These are phyloP conservation scores for Gobio gobio DNA, from an alignment of 2,113 vertebrate species.

Conservation along the genomic window DNA sequence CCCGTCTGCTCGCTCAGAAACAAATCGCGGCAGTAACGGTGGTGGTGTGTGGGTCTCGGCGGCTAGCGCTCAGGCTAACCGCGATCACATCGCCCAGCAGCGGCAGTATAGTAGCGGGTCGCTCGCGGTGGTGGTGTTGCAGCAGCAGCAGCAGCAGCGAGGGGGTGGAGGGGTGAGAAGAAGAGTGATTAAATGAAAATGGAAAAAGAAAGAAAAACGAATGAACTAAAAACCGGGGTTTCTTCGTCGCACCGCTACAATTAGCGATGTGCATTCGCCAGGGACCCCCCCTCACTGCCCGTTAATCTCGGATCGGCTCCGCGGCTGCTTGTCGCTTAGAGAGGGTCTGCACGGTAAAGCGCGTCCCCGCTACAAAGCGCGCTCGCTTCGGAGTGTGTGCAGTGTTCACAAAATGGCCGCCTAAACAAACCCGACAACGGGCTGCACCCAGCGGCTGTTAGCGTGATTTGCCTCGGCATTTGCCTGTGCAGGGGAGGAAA, in stretches of 20 bases:
- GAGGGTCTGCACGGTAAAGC: constrained; percentile 71
- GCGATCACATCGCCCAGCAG: constrained; percentile 62
- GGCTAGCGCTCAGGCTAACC: constrained; percentile 48
- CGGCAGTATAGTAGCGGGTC: constrained; percentile 67
- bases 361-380: constrained; percentile 40
- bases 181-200: constrained; percentile 35
- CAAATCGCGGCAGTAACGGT: background rate
- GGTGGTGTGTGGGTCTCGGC: constrained; percentile 14
- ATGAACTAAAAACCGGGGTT: constrained; percentile 52
- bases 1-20: constrained; percentile 5
- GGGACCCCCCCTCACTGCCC: constrained; percentile 61
- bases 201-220: constrained; percentile 47
- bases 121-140: constrained; percentile 48
- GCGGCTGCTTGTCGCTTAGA: constrained; percentile 51
- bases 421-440: constrained; percentile 69
- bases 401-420: constrained; percentile 82
- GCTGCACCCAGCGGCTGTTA: constrained; percentile 45
- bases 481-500: constrained; percentile 1
- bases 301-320: constrained; percentile 63
- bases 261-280: constrained; percentile 63
- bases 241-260: constrained; percentile 62
- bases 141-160: constrained; percentile 19
- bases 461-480: constrained; percentile 31
- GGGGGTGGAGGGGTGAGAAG: constrained; percentile 42
- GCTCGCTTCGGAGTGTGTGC: constrained; percentile 57